These are phyloP conservation scores for Aphidius ervi DNA, from an alignment of 1,140 invertebrate species.

Conservation along the genomic window DNA sequence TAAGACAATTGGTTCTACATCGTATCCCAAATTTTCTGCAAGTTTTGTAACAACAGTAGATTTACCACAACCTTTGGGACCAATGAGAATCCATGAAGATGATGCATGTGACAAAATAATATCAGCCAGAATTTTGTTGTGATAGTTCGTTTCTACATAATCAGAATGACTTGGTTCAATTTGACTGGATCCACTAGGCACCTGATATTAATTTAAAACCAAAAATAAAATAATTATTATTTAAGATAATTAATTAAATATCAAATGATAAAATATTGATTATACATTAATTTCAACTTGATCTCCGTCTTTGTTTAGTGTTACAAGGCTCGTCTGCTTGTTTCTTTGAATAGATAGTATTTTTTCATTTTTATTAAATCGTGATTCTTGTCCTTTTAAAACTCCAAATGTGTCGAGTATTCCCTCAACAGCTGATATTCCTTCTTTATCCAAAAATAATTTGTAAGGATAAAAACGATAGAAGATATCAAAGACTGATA, in stretches of 20 bases:
- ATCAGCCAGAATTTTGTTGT: conserved; percentile 73
- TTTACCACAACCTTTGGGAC: conserved; percentile 90
- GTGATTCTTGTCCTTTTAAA: conserved; percentile 26
- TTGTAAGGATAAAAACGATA: conserved; percentile 81
- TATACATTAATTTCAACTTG: conserved; percentile 45
- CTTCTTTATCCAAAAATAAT: conserved; percentile 70
- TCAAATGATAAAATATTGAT: not conserved
- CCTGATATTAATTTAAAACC: conserved; percentile 27
- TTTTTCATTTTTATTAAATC: conserved; percentile 31
- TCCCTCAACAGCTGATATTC: conserved; percentile 63
- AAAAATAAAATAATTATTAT: conserved; percentile 19
- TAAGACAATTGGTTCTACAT: conserved; percentile 82
- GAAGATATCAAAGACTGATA: conserved; percentile 65
- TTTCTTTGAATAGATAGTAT: conserved; percentile 37
- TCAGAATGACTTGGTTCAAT: conserved; percentile 15
- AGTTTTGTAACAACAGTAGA: conserved; percentile 74
- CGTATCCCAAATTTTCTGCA: conserved; percentile 70
- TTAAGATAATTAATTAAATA: conserved; percentile 5
- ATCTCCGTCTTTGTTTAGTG: conserved; percentile 36
- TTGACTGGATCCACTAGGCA: conserved; percentile 37
- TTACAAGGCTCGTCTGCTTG: conserved; percentile 37
- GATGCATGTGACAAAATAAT: conserved; percentile 74
- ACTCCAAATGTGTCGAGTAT: conserved; percentile 64
- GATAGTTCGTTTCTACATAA: conserved; percentile 73
- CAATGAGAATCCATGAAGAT: conserved; percentile 85